Evolutionary conservation across 53 echinoderm and acorn worm genomes (phyloP).

Genomic region (Luidia sarsii): DNA sequence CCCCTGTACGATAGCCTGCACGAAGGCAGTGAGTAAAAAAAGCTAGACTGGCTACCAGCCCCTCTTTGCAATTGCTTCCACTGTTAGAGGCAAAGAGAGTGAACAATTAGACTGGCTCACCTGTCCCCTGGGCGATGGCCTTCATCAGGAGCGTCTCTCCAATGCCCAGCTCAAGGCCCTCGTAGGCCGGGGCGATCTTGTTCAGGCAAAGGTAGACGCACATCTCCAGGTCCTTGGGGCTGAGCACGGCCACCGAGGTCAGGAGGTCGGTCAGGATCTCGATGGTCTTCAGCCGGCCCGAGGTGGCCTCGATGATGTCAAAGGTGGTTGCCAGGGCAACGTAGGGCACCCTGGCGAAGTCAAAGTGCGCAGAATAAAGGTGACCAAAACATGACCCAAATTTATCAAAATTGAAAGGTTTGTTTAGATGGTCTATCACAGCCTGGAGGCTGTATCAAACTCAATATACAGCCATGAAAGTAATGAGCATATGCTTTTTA

Average conservation of each 20-base stretch:
- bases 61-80: too few relatives aligned
- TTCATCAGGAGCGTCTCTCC: slow-evolving; percentile 92
- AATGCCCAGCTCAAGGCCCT: slow-evolving; percentile 90
- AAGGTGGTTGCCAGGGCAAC: slow-evolving; percentile 87
- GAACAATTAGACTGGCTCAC: too few relatives aligned
- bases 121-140: slow-evolving; percentile 93
- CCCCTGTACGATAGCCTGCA: neutral
- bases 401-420: too few relatives aligned
- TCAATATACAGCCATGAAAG: too few relatives aligned
- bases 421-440: too few relatives aligned
- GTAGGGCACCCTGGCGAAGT: slow-evolving; percentile 86
- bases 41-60: too few relatives aligned
- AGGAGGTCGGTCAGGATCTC: slow-evolving; percentile 86
- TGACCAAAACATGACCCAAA: too few relatives aligned
- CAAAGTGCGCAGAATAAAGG: too few relatives aligned
- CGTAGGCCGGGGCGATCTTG: slow-evolving; percentile 96
- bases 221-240: slow-evolving; percentile 76
- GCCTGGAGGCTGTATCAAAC: too few relatives aligned
- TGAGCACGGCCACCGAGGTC: slow-evolving; percentile 83
- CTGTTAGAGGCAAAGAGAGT: too few relatives aligned
- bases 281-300: slow-evolving; percentile 81
- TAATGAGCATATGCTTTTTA: too few relatives aligned
- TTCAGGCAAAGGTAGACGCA: slow-evolving; percentile 95
- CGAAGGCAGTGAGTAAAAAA: neutral
- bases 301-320: slow-evolving; percentile 83